Base-by-base conservation (phyloP, 1,140 invertebrate species). In the Drosophila aff. region DNA sequence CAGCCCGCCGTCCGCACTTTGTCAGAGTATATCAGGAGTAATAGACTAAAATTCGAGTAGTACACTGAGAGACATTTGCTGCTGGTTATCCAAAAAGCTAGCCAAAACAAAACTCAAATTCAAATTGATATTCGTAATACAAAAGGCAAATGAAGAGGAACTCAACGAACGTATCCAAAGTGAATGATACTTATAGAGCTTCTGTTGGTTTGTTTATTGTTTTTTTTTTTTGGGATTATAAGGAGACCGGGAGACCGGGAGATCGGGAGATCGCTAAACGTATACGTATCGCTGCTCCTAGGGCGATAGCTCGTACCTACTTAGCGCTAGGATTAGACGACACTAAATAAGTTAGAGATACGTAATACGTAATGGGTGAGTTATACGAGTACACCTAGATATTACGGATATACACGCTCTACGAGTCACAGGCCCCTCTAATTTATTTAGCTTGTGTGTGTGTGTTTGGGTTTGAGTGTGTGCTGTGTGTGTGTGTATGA, bases 1-100 rank as follows among this genome's bases (percentile, higher is more conserved):
- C 41, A 13, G 36, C 18, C 46, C 38, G 67, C 71, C 71, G 55
- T 58, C 43, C 16, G 71, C 85, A 91, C 91, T 84, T 76, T 92
- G 91, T 92, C 91, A 91, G 80, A 91, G 91, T 92, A 92, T 92
- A 92, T 92, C 91, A 92, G 80, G 91, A 92, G 91, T 79, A 92
- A 92, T 92, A 92, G 91, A 92, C 91, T 92, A 92, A 92, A 91
- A 91, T 92, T 92, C 91, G 91, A 92, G 91, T 92, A 92, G 91
- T 92, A 92, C 83, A 85, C 82, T 91, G 80, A 72, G 52, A 71
- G 67, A 89, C 81, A 79, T 74, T 85, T 57, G 44, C 82, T 75
- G 60, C 63, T 76, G 64, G 43, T 76, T 84, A 53, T 84, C 69
- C 53, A 73, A 73, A 74, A 61, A 73, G 44, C 69, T 89, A 89